phyloP scores from a whole-genome alignment of 1,140 invertebrate species.

The Drosophila tsacasi region DNA sequence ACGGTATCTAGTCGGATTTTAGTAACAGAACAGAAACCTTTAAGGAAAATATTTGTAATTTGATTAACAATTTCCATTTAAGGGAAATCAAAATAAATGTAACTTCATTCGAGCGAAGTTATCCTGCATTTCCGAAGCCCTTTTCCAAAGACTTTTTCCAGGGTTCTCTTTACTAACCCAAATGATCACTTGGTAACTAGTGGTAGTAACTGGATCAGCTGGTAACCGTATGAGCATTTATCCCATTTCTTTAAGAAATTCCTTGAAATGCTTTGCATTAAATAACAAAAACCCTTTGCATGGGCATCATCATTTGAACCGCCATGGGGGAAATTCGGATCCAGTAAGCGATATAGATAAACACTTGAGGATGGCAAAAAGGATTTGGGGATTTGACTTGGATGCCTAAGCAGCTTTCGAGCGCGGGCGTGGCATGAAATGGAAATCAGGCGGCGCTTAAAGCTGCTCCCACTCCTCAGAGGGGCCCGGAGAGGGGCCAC shows the following conservation, averaged over 20 bases:
- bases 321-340: slow-evolving; percentile 12
- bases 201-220: neutral
- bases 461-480: slow-evolving; percentile 13
- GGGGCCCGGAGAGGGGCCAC: neutral
- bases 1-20: neutral
- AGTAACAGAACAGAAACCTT: neutral
- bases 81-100: neutral
- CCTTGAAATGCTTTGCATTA: slow-evolving; percentile 5
- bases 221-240: neutral
- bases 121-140: neutral
- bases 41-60: neutral
- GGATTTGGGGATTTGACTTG: slow-evolving; percentile 61
- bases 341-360: slow-evolving; percentile 77
- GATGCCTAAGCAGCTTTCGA: slow-evolving; percentile 52
- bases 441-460: slow-evolving; percentile 67
- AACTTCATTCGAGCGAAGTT: too few species aligned
- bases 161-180: too few species aligned
- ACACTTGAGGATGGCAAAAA: slow-evolving; percentile 75
- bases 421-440: slow-evolving; percentile 58
- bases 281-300: slow-evolving; percentile 41
- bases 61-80: neutral
- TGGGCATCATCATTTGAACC: slow-evolving; percentile 8
- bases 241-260: neutral
- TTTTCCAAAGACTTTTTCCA: neutral
- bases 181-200: neutral